Evolutionary conservation across 2,888 invertebrate genomes (phyloP).

Genomic region (Drosophila anomalipes): DNA sequence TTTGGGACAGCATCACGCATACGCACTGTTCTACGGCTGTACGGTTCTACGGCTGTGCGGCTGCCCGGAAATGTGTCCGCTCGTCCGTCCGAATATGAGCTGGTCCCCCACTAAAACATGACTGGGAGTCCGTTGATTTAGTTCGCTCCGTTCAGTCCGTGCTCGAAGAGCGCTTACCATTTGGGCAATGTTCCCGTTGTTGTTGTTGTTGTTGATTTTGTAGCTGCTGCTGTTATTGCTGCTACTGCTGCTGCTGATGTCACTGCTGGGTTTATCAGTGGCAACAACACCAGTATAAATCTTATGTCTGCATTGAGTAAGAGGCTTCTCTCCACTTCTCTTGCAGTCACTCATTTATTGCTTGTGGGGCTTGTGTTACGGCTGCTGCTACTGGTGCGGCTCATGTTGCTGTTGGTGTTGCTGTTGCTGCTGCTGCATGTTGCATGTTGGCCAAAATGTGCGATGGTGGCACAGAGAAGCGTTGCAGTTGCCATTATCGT

Average conservation of each 20-base stretch:
- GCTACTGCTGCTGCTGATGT: constrained; percentile 6
- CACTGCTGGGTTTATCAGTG: constrained; percentile 23
- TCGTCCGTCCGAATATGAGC: constrained; percentile 39
- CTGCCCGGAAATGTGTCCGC: constrained; percentile 57
- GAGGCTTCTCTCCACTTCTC: constrained; percentile 37
- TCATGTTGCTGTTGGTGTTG: constrained; percentile 16
- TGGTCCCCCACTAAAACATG: constrained; percentile 18
- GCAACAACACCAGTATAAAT: constrained; percentile 56
- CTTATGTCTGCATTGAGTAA: constrained; percentile 65
- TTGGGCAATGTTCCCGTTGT: constrained; percentile 44
- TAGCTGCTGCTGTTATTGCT: constrained; percentile 1
- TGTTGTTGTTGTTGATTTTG: constrained; percentile 5
- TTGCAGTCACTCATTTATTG: constrained; percentile 9
- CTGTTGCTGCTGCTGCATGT: constrained; percentile 17
- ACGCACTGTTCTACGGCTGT: constrained; percentile 51
- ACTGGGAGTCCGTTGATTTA: constrained; percentile 68
- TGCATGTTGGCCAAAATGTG: constrained; percentile 33
- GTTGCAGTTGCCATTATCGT: constrained; percentile 32
- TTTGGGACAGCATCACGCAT: constrained; percentile 50
- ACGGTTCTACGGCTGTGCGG: background rate
- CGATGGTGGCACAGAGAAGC: constrained; percentile 18
- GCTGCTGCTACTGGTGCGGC: constrained; percentile 25
- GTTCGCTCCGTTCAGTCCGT: constrained; percentile 52
- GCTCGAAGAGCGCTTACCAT: constrained; percentile 57
- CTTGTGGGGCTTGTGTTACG: constrained; percentile 15